Percentiles rank a stretch among this genome's conserved stretches.
phyloP scores from a whole-genome alignment of 2,113 vertebrate genomes.

The Holacanthus passer region DNA sequence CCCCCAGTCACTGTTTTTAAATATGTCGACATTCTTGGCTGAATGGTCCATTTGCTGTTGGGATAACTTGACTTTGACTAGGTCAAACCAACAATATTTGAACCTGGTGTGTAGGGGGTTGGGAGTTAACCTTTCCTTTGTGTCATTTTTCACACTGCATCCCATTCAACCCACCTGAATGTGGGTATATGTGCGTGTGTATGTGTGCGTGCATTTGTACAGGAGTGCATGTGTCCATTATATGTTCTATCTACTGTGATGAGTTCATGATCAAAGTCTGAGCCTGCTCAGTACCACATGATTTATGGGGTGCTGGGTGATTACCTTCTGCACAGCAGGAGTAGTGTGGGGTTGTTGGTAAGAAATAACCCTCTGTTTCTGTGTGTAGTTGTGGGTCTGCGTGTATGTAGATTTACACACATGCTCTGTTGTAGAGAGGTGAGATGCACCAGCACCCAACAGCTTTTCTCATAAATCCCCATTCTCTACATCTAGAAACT shows the following conservation, averaged over 20 bases:
- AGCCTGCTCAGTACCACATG: slow-evolving; percentile 30
- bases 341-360: slow-evolving; percentile 14
- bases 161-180: neutral
- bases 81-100: neutral
- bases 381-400: neutral
- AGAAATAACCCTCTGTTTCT: slow-evolving; percentile 41
- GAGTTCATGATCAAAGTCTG: slow-evolving; percentile 56
- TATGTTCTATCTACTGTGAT: slow-evolving; percentile 41
- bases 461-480: slow-evolving; percentile 18
- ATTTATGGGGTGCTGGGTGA: slow-evolving; percentile 50
- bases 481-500: slow-evolving; percentile 24
- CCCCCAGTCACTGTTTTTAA: slow-evolving; percentile 39
- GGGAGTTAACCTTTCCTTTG: slow-evolving; percentile 42
- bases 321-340: slow-evolving; percentile 41
- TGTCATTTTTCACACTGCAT: slow-evolving; percentile 14
- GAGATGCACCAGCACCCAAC: slow-evolving; percentile 17
- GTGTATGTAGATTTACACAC: neutral
- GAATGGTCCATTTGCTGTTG: neutral
- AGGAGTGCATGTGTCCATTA: slow-evolving; percentile 17
- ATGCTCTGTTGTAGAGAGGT: neutral
- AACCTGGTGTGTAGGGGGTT: slow-evolving; percentile 14
- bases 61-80: neutral
- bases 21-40: slow-evolving; percentile 27
- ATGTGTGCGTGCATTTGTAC: neutral
- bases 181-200: neutral